phyloP scores from a whole-genome alignment of 2,797 vertebrate genomes.

The Cyclopterus lumpus region DNA sequence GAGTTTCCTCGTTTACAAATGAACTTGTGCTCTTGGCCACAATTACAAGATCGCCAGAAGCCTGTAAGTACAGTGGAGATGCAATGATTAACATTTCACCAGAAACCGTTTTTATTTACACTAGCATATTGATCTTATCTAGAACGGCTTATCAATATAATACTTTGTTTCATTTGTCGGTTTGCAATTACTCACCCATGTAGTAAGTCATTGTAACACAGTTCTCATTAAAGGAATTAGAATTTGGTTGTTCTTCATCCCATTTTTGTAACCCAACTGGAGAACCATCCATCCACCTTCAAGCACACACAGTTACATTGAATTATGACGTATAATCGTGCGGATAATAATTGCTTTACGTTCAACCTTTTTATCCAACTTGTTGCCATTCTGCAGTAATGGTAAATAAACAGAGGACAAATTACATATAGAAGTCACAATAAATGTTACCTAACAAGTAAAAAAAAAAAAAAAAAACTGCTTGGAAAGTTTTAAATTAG shows the following conservation, averaged over 20 bases:
- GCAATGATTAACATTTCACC: neutral
- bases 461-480: neutral
- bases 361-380: neutral
- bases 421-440: neutral
- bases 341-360: neutral
- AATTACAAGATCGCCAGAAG: conserved; percentile 73
- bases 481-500: neutral
- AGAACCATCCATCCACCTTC: conserved; percentile 78
- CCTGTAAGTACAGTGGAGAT: conserved; percentile 54
- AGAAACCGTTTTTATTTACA: neutral
- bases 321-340: neutral
- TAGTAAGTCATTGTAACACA: conserved; percentile 69
- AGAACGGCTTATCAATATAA: neutral
- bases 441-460: neutral
- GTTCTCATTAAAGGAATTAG: conserved; percentile 60
- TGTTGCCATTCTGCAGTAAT: neutral
- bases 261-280: conserved; percentile 59
- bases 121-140: neutral
- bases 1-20: conserved; percentile 70
- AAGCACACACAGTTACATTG: conserved; percentile 12
- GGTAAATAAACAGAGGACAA: neutral
- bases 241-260: conserved; percentile 73
- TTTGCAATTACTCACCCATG: conserved; percentile 64
- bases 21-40: conserved; percentile 62
- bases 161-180: neutral